phyloP scores from a whole-genome alignment of 2,888 invertebrate species.

The Pharmacophagus antenor region DNA sequence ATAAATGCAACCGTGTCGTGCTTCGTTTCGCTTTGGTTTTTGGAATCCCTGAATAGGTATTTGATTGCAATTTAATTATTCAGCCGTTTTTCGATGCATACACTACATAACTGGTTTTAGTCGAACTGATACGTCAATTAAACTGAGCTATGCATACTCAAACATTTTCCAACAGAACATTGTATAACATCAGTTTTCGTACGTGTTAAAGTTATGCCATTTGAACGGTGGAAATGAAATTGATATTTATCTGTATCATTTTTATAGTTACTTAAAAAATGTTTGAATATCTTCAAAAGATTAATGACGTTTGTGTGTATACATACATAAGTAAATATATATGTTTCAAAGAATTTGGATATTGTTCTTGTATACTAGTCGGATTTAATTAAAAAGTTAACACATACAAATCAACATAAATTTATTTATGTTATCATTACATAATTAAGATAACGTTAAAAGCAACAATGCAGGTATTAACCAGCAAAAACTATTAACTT shows the following conservation, averaged over 20 bases:
- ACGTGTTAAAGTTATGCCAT: no score
- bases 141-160: slow-evolving; percentile 43
- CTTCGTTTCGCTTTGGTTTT: slow-evolving; percentile 47
- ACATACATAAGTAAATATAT: no score
- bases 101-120: slow-evolving; percentile 39
- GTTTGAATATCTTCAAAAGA: no score
- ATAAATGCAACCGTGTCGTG: slow-evolving; percentile 54
- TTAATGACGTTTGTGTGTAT: no score
- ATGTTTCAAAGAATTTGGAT: no score
- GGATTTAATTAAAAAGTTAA: background rate
- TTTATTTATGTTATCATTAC: background rate
- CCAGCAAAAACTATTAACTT: slow-evolving; percentile 17
- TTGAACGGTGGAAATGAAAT: no score
- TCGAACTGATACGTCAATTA: slow-evolving; percentile 40
- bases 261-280: no score
- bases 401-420: background rate
- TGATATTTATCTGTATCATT: no score
- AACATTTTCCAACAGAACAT: slow-evolving; percentile 20
- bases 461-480: background rate
- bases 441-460: background rate
- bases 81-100: slow-evolving; percentile 55
- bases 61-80: slow-evolving; percentile 70
- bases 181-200: slow-evolving; percentile 10
- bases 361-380: no score
- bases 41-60: slow-evolving; percentile 59